phyloP scores from a whole-genome alignment of 2,888 invertebrate species.

The Limnephilus rhombicus region DNA sequence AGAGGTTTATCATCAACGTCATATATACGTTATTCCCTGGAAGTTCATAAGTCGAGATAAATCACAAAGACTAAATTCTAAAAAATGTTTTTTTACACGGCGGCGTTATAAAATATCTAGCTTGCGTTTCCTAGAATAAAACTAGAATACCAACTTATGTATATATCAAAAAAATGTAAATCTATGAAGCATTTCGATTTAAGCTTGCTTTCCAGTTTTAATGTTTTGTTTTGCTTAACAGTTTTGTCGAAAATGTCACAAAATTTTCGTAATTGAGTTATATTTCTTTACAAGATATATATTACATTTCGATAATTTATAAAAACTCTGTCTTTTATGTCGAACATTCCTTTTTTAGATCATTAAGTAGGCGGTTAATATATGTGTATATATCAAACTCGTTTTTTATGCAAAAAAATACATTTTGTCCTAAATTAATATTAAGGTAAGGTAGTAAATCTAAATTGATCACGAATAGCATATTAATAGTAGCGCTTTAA shows the following conservation, averaged over 20 bases:
- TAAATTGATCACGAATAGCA: conserved; percentile 25
- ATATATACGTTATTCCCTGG: background rate
- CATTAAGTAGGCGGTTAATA: background rate
- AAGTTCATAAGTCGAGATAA: background rate
- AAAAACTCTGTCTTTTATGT: background rate
- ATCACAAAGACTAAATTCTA: background rate
- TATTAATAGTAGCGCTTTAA: conserved; percentile 9
- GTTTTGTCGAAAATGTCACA: background rate
- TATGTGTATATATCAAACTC: background rate
- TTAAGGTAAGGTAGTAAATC: conserved; percentile 4
- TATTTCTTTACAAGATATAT: background rate
- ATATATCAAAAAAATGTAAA: background rate
- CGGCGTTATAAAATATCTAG: background rate
- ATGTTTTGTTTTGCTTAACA: background rate
- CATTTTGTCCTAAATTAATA: background rate
- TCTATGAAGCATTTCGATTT: background rate
- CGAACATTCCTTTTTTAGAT: background rate
- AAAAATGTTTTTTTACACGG: background rate
- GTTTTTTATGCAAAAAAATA: background rate
- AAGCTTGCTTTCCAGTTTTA: background rate
- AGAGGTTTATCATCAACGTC: background rate
- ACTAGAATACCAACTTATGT: background rate
- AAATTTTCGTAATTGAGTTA: background rate
- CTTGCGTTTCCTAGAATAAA: background rate
- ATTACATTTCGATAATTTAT: background rate